Evolutionary conservation across 2,888 invertebrate species (phyloP), one percentile per base, ranked within the genome.

Genomic region (Chloroclystis v-ata): DNA sequence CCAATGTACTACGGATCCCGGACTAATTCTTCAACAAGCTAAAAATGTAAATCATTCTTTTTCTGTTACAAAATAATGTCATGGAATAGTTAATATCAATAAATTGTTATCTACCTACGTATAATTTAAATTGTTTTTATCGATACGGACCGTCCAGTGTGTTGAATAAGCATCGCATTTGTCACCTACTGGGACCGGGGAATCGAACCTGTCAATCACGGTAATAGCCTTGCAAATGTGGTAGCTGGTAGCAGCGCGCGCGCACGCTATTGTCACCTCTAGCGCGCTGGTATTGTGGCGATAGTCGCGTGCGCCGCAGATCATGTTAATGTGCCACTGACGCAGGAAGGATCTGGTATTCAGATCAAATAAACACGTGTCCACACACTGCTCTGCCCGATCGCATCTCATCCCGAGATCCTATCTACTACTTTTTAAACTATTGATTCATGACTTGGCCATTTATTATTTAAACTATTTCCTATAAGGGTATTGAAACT

Each of bases 311-410:
- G 3, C n/a, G 28, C 11, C 6, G 8, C 10, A 1, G 30, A 7
- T 42, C 39, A 42, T 43, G 29, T 60, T 73, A 75, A 82, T 74
- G 75, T 75, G 74, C 63, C 65, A 64, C 60, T 67, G 71, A 69
- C 71, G 70, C 61, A 65, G 14, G 43, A 65, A 54, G 56, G 60
- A 77, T 78, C 72, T 69, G 76, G 78, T 79, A 82, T 82, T 83
- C 63, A 78, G 74, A 82, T 82, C 45, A 51, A 63, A 69, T 71
- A 75, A 72, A 66, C 65, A 58, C 58, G 60, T 60, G 72, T 72
- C 66, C 68, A 70, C 71, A 69, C 44, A 55, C 8, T 42, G 4
- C 32, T 24, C 11, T 13, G 16, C 0, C 33, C 25, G 37, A 32
- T 43, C 12, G 10, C 16, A 12, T 28, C 33, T 20, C 24, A 13